Conservation (phyloP, 2,888 invertebrate genomes). For the Hypercompe scribonia region DNA sequence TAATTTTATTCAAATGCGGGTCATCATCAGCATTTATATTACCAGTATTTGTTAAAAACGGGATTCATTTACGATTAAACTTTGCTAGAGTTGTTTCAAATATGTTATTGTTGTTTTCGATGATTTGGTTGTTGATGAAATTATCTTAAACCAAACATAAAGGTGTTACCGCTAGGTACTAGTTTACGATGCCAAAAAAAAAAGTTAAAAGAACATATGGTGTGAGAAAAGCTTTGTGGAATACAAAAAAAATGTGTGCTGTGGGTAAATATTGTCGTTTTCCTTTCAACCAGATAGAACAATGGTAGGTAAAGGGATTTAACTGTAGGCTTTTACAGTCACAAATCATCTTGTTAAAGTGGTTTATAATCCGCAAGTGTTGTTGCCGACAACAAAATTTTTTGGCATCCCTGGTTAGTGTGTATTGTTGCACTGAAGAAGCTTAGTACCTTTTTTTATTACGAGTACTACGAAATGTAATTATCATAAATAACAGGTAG, state of each 20-base stretch:
- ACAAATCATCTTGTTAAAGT: not conserved
- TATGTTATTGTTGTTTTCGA: slow-evolving; percentile 16
- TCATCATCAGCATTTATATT: slow-evolving; percentile 64
- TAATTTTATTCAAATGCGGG: slow-evolving; percentile 76
- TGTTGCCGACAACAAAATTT: not conserved
- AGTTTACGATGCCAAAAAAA: not conserved
- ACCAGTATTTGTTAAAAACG: slow-evolving; percentile 61
- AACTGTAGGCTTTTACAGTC: not conserved
- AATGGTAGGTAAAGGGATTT: not conserved
- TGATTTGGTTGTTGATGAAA: not conserved
- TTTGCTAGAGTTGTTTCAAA: slow-evolving; percentile 57
- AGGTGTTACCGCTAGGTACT: too few species aligned
- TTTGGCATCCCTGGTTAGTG: not conserved
- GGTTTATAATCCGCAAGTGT: not conserved
- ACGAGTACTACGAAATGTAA: not conserved
- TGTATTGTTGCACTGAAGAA: not conserved
- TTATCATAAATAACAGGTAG: not conserved
- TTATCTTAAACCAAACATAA: not conserved
- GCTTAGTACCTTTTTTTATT: not conserved
- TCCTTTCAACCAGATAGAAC: not conserved
- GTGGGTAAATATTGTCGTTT: not conserved
- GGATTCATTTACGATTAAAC: slow-evolving; percentile 62
- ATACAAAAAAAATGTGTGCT: not conserved
- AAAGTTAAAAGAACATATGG: not conserved
- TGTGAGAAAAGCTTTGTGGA: not conserved